A percentile compares a stretch with the other conserved stretches of the same genome.
phyloP scores from a whole-genome alignment of 2,888 invertebrate genomes.

The Dyspetes luteomarginatus region DNA sequence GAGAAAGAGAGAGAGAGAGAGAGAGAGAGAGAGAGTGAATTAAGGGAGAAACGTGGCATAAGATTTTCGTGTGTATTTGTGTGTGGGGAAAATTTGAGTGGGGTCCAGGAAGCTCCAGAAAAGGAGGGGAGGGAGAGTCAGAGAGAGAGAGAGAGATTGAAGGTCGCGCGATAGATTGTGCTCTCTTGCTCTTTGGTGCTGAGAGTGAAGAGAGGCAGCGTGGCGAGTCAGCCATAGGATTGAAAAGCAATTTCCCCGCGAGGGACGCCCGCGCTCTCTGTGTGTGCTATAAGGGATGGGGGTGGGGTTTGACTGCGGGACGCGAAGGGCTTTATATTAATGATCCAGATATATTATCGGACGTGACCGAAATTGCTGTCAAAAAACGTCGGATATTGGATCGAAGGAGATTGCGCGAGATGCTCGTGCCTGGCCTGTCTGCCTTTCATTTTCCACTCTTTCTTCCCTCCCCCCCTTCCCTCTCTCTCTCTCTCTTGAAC shows the following conservation, averaged over 20 bases:
- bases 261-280: constrained; percentile 65
- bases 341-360: constrained; percentile 84
- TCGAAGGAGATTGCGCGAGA: constrained; percentile 83
- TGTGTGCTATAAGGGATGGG: constrained; percentile 54
- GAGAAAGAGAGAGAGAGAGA: not conserved
- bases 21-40: constrained; percentile 42
- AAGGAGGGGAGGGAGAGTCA: constrained; percentile 33
- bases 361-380: constrained; percentile 84
- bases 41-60: constrained; percentile 50
- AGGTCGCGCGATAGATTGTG: constrained; percentile 15
- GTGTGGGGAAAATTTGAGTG: constrained; percentile 27
- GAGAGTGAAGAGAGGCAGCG: constrained; percentile 65
- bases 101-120: constrained; percentile 52
- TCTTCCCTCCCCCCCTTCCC: constrained; percentile 45
- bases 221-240: constrained; percentile 75
- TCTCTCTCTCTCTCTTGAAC: constrained; percentile 23
- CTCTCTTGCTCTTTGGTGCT: constrained; percentile 34
- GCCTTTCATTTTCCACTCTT: constrained; percentile 61
- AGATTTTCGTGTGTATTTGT: constrained; percentile 41
- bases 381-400: constrained; percentile 84
- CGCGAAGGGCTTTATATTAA: constrained; percentile 83
- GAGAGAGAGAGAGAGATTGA: constrained; percentile 56
- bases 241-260: constrained; percentile 83
- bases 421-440: constrained; percentile 72
- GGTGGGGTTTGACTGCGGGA: constrained; percentile 76